These are phyloP conservation scores for Anthophora plumipes DNA, from an alignment of 2,888 invertebrate genomes.

Conservation along the genomic window DNA sequence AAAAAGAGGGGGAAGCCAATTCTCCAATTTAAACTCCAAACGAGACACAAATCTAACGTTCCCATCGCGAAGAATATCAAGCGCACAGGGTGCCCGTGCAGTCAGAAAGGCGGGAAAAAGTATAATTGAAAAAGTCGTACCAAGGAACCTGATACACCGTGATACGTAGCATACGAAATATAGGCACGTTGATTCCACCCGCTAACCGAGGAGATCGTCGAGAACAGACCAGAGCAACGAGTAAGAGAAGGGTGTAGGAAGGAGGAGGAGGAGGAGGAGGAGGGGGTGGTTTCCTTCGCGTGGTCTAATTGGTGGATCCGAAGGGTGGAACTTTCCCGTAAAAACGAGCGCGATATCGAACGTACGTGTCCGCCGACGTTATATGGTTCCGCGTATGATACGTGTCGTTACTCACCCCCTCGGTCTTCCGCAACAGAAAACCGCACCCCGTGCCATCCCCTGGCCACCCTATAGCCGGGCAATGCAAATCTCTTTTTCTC, in stretches of 20 bases:
- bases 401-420: conserved; percentile 79
- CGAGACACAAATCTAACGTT: too few relatives aligned
- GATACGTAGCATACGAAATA: conserved; percentile 9
- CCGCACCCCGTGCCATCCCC: conserved; percentile 63
- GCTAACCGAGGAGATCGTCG: conserved; percentile 42
- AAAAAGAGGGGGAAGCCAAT: too few relatives aligned
- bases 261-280: too few relatives aligned
- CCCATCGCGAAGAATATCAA: background rate
- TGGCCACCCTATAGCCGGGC: conserved; percentile 68
- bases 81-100: too few relatives aligned
- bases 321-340: conserved; percentile 75
- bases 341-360: conserved; percentile 78
- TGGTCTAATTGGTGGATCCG: conserved; percentile 73
- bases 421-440: conserved; percentile 70
- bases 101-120: background rate
- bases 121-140: background rate
- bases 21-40: too few relatives aligned
- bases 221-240: too few relatives aligned
- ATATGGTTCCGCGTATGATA: conserved; percentile 78
- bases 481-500: conserved; percentile 83
- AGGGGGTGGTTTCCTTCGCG: conserved; percentile 67
- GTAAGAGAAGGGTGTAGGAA: too few relatives aligned
- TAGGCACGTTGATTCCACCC: conserved; percentile 2
- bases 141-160: conserved; percentile 4
- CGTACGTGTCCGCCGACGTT: conserved; percentile 77